Evolutionary conservation across 1,140 invertebrate genomes (phyloP).

Genomic region (Calosoma granatense): DNA sequence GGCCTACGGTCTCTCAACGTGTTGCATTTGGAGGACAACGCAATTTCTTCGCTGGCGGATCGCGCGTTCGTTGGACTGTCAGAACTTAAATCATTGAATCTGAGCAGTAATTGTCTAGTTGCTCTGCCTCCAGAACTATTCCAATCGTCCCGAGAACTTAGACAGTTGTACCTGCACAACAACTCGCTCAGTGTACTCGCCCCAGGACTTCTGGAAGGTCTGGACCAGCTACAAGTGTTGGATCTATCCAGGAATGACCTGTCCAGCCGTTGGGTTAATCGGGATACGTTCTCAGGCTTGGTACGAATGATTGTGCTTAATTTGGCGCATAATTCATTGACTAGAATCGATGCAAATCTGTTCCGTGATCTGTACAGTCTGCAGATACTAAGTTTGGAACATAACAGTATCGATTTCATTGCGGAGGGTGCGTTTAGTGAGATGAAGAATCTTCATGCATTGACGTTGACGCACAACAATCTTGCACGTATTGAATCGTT

Average conservation of each 20-base stretch:
- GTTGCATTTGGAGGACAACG: conserved; percentile 62
- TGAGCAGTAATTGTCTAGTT: conserved; percentile 65
- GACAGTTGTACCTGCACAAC: conserved; percentile 65
- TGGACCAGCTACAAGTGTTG: conserved; percentile 64
- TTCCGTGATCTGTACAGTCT: conserved; percentile 67
- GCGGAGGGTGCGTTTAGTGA: conserved; percentile 62
- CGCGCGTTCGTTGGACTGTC: conserved; percentile 57
- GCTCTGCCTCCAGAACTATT: conserved; percentile 65
- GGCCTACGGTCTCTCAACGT: conserved; percentile 52
- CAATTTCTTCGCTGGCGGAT: conserved; percentile 58
- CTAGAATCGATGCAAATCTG: conserved; percentile 55
- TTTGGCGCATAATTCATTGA: conserved; percentile 61
- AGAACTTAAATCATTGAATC: conserved; percentile 56
- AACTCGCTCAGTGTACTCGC: conserved; percentile 68
- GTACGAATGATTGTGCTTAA: conserved; percentile 63
- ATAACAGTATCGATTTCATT: conserved; percentile 63
- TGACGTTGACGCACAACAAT: conserved; percentile 64
- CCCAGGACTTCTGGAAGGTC: conserved; percentile 60
- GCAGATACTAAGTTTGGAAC: conserved; percentile 64
- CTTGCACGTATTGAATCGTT: conserved; percentile 54
- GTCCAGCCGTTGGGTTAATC: conserved; percentile 67
- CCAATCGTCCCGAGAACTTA: conserved; percentile 51
- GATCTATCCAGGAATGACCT: conserved; percentile 69
- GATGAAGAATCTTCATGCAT: conserved; percentile 62
- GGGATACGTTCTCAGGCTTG: conserved; percentile 64